These are phyloP conservation scores for Mormyrus iriodes DNA, from an alignment of 2,113 vertebrate species.

Conservation along the genomic window DNA sequence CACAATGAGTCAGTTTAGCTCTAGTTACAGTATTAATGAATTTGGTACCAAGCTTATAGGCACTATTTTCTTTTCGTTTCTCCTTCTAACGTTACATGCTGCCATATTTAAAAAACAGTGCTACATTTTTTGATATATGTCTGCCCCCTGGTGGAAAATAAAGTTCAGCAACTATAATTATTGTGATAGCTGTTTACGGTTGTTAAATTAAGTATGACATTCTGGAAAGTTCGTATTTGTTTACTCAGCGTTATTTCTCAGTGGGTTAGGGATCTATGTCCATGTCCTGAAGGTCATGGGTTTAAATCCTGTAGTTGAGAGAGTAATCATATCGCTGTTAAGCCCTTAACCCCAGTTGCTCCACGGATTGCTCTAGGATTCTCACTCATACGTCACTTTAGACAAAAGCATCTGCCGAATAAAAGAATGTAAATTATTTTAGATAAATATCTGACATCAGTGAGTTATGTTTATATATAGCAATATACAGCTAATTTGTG, in stretches of 20 bases:
- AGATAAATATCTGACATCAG: background rate
- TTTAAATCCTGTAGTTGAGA: background rate
- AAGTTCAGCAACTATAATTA: background rate
- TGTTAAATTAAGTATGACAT: background rate
- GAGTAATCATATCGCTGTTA: background rate
- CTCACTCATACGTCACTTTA: background rate
- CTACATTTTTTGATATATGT: background rate
- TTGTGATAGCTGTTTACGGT: background rate
- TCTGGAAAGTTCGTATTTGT: background rate
- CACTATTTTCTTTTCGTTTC: background rate
- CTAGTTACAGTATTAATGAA: background rate
- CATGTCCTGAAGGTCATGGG: background rate
- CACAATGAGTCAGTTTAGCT: background rate
- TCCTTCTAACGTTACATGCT: background rate
- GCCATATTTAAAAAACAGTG: background rate
- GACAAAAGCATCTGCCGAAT: background rate
- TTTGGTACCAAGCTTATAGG: background rate
- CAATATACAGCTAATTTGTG: background rate
- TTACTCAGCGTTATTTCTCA: background rate
- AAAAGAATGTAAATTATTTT: background rate
- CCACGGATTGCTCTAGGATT: background rate
- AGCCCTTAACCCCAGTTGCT: background rate
- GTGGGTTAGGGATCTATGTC: background rate
- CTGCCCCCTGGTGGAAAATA: slow-evolving; percentile 4
- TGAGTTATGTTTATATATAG: background rate